Evolutionary conservation across 2,113 vertebrate genomes (phyloP), one percentile per base, ranked within the genome.

Genomic region (Pampusana beccarii): DNA sequence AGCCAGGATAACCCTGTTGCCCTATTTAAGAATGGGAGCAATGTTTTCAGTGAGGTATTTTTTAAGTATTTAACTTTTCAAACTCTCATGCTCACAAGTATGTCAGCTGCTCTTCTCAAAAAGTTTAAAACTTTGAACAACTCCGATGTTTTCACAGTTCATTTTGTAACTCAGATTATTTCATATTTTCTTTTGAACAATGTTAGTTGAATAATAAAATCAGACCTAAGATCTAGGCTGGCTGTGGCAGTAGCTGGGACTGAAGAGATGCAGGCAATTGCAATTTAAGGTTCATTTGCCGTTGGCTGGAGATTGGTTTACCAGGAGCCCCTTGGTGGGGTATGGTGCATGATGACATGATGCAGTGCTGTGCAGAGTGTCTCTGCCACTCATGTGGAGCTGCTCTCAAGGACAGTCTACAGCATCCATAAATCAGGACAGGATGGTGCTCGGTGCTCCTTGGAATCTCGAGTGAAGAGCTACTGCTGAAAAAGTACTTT

Each of bases 1-100:
- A 86, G 20, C 13, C 71, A 86, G 42, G 83, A 65, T 67, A 94
- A 65, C 36, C 40, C 36, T 5, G 3, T 65, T 73, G 31, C 36
- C 40, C n/a, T 80, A 2, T 78, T 62, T 46, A 46, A 80, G 79
- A 88, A 40, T 24, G 25, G 17, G 9, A 90, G 17, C 0, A 0
- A 13, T 62, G 19, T 90, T 86, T 69, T 82, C 46, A 33, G 36
- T 38, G 58, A 66, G 33, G 19, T 69, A 57, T 69, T 80, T 80
- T 94, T 88, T 50, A 70, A 69, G 34, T 65, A 40, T 80, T 72
- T 40, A 48, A 53, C 12, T 64, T 51, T 79, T 29, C 1, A 7
- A 75, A 86, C 23, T 36, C 18, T 4, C 10, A 16, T 31, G 11
- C 10, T 58, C 16, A 28, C 20, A 29, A 54, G 26, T 58, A 11